Percentiles rank a stretch among this genome's conserved stretches.
Evolutionary conservation across 2,888 invertebrate species (phyloP).

Genomic region (Poecilobothrus nobilitatus): DNA sequence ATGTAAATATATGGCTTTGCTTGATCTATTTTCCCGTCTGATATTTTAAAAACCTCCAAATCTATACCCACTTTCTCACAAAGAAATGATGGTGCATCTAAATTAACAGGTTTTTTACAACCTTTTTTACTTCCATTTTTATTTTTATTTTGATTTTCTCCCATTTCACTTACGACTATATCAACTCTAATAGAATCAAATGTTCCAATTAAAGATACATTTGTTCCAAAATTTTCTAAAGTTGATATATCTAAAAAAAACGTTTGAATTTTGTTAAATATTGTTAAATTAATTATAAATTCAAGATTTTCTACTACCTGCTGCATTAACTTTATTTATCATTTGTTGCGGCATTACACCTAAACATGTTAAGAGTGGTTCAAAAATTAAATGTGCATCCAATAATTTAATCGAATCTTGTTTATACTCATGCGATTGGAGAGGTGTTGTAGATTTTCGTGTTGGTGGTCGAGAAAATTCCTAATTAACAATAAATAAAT

Average conservation of each 20-base stretch:
- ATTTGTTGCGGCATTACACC: slow-evolving; percentile 88
- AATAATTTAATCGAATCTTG: slow-evolving; percentile 75
- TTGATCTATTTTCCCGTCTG: slow-evolving; percentile 81
- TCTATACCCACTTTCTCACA: slow-evolving; percentile 87
- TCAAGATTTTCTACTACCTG: slow-evolving; percentile 25
- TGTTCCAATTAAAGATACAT: slow-evolving; percentile 71
- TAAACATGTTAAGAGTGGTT: slow-evolving; percentile 78
- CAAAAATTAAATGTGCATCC: slow-evolving; percentile 90
- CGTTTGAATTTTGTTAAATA: not conserved
- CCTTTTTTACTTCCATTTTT: slow-evolving; percentile 34
- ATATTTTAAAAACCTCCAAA: slow-evolving; percentile 79
- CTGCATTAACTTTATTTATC: slow-evolving; percentile 42
- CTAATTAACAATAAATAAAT: slow-evolving; percentile 41
- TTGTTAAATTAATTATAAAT: slow-evolving; percentile 10
- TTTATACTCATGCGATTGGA: slow-evolving; percentile 55
- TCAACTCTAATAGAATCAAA: slow-evolving; percentile 86
- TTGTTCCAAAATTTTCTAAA: slow-evolving; percentile 81
- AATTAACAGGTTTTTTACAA: slow-evolving; percentile 33
- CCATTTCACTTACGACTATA: slow-evolving; percentile 86
- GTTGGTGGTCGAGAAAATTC: slow-evolving; percentile 46
- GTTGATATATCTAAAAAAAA: slow-evolving; percentile 51
- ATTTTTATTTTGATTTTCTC: slow-evolving; percentile 43
- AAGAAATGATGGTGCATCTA: slow-evolving; percentile 68
- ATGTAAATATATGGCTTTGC: slow-evolving; percentile 78
- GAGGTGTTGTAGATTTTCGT: slow-evolving; percentile 44